Base-by-base conservation (phyloP, 2,797 vertebrate species). In the Anisognathus igniventris region DNA sequence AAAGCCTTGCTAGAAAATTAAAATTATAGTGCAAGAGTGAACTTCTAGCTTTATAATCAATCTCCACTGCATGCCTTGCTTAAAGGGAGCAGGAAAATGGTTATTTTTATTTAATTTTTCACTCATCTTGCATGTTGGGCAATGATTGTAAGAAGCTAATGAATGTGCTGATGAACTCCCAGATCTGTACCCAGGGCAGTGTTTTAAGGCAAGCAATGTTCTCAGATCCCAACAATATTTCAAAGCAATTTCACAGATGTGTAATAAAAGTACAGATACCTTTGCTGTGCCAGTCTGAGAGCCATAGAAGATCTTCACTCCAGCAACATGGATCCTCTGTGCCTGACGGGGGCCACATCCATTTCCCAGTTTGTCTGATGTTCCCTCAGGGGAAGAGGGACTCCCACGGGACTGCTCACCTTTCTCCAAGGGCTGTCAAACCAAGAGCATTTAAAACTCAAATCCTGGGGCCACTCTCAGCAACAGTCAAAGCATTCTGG, bases 251-350 rank as follows among this genome's bases (percentile, higher is more conserved):
- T 53, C 42, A 58, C 0, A 7, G 4, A 33, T 10, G 4, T 31
- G 20, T 15, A 60, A 64, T 21, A 65, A 13, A 56, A 68, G 10
- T 7, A 33, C 9, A 66, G 20, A 37, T 97, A 99, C 99, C 98
- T 99, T 99, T 70, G 99, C 99, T 12, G 99, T 99, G 91, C 99
- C 99, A 9, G 99, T 99, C 95, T 99, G 99, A 27, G 99, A 99
- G 15, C 99, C 99, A 48, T 98, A 99, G 92, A 99, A 99, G 92
- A 99, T 98, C 96, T 98, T 99, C 15, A 99, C 98, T 37, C 97
- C 98, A 9, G 98, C 98, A 66, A 99, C 98, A 40, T 95, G 93
- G 88, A 97, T 58, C 42, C 86, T 95, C 28, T 96, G 50, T 31
- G 96, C 96, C 62, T 88, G 86, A 35, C 60, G 87, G 13, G 75